Conservation (phyloP, 2,888 invertebrate genomes). For the Strigamia crassipes region DNA sequence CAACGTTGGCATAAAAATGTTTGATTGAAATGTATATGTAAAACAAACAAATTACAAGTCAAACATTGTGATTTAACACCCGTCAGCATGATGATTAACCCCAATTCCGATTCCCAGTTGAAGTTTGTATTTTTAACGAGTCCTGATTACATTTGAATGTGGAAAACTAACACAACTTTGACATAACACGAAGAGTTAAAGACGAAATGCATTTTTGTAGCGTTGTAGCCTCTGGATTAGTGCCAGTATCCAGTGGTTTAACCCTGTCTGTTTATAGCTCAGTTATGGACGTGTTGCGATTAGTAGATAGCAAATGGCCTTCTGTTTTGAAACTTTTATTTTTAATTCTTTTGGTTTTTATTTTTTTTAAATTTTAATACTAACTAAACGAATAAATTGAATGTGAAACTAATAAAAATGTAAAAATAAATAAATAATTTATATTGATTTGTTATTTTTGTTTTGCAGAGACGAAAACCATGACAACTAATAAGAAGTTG, state of each 20-base stretch:
- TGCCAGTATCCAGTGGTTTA: neutral
- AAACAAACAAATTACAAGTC: neutral
- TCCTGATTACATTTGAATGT: neutral
- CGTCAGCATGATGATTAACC: neutral
- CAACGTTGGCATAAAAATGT: neutral
- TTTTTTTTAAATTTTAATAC: neutral
- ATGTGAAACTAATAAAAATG: too few species aligned
- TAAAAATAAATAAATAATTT: neutral
- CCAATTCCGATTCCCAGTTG: neutral
- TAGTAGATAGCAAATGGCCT: neutral
- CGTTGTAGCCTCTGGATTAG: neutral
- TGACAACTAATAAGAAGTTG: conserved; percentile 79
- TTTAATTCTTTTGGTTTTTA: neutral
- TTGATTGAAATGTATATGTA: neutral
- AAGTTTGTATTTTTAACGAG: neutral
- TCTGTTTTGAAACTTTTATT: neutral
- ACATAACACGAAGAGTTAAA: neutral
- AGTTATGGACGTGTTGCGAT: neutral
- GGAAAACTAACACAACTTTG: neutral
- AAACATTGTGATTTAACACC: neutral
- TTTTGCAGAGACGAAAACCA: conserved; percentile 56
- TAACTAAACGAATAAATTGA: neutral
- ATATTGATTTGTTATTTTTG: neutral
- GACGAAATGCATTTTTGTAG: neutral
- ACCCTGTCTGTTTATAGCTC: neutral